Percentiles rank a stretch among this genome's conserved stretches.
phyloP scores from a whole-genome alignment of 37 sponge, comb jelly and placozoan species.

The Axinella damicornis region DNA sequence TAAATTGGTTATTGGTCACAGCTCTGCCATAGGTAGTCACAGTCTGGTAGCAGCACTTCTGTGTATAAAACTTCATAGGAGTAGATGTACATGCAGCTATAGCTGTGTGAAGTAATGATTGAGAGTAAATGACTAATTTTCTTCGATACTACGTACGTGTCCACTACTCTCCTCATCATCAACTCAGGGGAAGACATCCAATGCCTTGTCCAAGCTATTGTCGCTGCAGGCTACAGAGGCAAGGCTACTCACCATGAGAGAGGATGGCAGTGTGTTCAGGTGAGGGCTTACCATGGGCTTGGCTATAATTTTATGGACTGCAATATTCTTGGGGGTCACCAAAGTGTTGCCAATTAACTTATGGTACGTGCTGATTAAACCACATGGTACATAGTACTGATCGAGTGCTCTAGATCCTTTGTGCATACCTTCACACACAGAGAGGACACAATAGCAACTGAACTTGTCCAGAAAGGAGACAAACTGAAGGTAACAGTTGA shows the following conservation, averaged over 20 bases:
- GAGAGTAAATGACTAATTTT: too few relatives aligned
- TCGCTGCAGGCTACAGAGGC: constrained; percentile 86
- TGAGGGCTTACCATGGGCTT: not conserved
- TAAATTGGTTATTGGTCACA: too few relatives aligned
- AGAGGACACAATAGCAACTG: constrained; percentile 83
- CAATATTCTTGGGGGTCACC: not conserved
- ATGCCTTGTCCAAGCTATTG: constrained; percentile 84
- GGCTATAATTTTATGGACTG: not conserved
- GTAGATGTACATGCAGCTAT: too few relatives aligned
- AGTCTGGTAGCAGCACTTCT: too few relatives aligned
- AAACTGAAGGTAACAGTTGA: constrained; percentile 82
- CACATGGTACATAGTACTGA: too few relatives aligned
- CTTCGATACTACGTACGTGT: too few relatives aligned
- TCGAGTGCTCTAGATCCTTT: too few relatives aligned
- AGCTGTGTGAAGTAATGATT: too few relatives aligned
- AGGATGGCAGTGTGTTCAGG: not conserved
- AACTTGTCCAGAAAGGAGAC: constrained; percentile 89
- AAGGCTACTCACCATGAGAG: constrained; percentile 52
- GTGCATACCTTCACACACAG: constrained; percentile 2
- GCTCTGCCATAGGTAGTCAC: too few relatives aligned
- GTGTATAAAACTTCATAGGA: too few relatives aligned
- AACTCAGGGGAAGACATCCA: constrained; percentile 73
- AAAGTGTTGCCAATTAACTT: not conserved
- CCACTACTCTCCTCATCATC: not conserved
- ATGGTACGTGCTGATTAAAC: not conserved